phyloP scores from a whole-genome alignment of 2,797 vertebrate species.

The Chaenodraco wilsoni region DNA sequence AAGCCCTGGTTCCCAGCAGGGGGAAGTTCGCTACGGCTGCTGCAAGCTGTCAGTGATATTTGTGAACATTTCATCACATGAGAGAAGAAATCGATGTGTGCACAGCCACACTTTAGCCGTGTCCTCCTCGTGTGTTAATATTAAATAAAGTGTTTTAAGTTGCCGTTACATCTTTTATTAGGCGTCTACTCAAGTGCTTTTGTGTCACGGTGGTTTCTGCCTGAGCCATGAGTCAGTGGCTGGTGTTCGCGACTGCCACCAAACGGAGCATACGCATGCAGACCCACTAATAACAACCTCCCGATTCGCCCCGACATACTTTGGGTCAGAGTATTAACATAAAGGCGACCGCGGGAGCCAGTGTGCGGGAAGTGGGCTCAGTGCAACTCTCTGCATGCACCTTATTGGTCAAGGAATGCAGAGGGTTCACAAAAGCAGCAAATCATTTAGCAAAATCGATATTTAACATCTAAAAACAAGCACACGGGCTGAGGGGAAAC shows the following conservation, averaged over 20 bases:
- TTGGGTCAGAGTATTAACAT: conserved; percentile 72
- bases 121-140: conserved; percentile 16
- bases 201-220: conserved; percentile 57
- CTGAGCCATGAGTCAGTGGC: conserved; percentile 64
- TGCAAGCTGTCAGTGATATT: conserved; percentile 53
- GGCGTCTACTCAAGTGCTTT: conserved; percentile 54
- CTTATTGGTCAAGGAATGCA: conserved; percentile 27
- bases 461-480: conserved; percentile 11
- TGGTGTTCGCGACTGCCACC: conserved; percentile 59
- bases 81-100: not conserved
- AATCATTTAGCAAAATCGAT: conserved; percentile 27
- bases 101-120: not conserved
- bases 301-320: conserved; percentile 58
- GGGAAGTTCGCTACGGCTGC: conserved; percentile 34
- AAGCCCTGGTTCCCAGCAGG: conserved; percentile 39
- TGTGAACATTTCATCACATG: not conserved
- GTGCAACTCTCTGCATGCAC: conserved; percentile 33
- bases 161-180: conserved; percentile 66
- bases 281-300: conserved; percentile 75
- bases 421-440: not conserved
- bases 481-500: not conserved
- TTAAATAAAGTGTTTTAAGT: conserved; percentile 5
- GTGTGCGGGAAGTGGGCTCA: conserved; percentile 56
- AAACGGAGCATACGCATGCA: conserved; percentile 69
- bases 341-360: conserved; percentile 68